Conservation (phyloP, 2,797 vertebrate species). For the Artibeus lituratus region DNA sequence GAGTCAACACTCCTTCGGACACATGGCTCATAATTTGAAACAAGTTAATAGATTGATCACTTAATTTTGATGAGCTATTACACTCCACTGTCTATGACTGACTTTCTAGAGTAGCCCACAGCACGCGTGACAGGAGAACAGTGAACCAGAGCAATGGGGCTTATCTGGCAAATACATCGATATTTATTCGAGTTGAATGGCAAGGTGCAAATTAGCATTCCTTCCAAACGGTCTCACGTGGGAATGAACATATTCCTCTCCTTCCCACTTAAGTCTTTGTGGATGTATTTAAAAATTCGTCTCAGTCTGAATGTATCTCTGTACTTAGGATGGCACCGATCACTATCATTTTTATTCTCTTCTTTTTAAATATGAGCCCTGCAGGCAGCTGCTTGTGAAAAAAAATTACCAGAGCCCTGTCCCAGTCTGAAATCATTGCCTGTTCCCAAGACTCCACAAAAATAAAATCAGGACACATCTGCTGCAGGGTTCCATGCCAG, state of each 20-base stretch:
- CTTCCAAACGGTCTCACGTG: background rate
- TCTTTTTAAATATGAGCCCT: background rate
- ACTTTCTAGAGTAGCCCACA: background rate
- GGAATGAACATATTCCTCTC: background rate
- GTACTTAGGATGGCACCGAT: background rate
- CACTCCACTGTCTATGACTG: background rate
- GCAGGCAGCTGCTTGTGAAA: constrained; percentile 15
- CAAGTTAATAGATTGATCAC: background rate
- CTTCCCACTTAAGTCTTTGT: constrained; percentile 15
- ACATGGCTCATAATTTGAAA: background rate
- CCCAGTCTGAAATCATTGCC: constrained; percentile 19
- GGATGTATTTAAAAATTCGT: constrained; percentile 42
- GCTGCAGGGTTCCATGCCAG: background rate
- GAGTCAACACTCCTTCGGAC: background rate
- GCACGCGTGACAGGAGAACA: background rate
- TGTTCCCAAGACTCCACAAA: background rate
- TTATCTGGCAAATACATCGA: background rate
- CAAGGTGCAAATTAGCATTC: constrained; percentile 35
- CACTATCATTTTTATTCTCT: background rate
- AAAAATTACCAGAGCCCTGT: background rate
- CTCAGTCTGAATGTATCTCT: constrained; percentile 16
- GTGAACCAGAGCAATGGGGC: background rate
- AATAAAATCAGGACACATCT: constrained; percentile 55
- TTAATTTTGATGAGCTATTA: background rate
- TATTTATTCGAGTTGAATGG: constrained; percentile 9